A percentile compares a stretch with the other conserved stretches of the same genome.
These are phyloP conservation scores for Creontiades dilutus DNA, from an alignment of 2,888 invertebrate species.

Conservation along the genomic window DNA sequence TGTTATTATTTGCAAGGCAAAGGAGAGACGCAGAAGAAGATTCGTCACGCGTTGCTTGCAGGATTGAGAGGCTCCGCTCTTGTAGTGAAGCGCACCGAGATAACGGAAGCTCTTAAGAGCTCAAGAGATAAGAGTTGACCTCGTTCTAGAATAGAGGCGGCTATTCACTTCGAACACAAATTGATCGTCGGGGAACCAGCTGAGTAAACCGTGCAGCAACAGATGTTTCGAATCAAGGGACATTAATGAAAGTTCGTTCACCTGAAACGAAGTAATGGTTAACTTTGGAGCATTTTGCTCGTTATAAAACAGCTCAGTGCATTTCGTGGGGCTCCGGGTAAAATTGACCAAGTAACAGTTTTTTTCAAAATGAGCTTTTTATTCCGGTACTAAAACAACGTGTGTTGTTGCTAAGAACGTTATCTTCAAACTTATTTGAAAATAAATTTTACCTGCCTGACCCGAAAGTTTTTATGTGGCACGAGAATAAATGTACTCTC, in stretches of 20 bases:
- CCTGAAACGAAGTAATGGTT: not conserved
- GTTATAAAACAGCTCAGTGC: too few relatives aligned
- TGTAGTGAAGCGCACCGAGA: not conserved
- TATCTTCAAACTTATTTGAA: too few relatives aligned
- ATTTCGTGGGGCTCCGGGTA: too few relatives aligned
- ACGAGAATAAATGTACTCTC: too few relatives aligned
- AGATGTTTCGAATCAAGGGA: conserved; percentile 16
- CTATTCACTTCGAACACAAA: not conserved
- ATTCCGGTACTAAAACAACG: too few relatives aligned
- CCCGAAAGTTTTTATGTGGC: too few relatives aligned
- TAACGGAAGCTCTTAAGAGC: conserved; percentile 4
- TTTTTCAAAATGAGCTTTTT: too few relatives aligned
- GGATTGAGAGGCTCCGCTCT: not conserved
- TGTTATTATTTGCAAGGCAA: not conserved
- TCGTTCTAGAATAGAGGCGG: not conserved
- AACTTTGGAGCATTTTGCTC: too few relatives aligned
- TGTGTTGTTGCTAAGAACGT: too few relatives aligned
- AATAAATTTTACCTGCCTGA: too few relatives aligned
- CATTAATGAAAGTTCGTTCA: not conserved
- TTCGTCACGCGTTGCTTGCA: not conserved
- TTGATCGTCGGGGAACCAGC: not conserved
- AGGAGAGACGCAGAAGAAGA: not conserved
- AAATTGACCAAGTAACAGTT: too few relatives aligned
- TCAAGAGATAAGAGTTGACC: conserved; percentile 2
- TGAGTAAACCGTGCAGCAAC: not conserved